A percentile compares a stretch with the other conserved stretches of the same genome.
Evolutionary conservation across 2,888 invertebrate species (phyloP).

Genomic region (Pelosia muscerda): DNA sequence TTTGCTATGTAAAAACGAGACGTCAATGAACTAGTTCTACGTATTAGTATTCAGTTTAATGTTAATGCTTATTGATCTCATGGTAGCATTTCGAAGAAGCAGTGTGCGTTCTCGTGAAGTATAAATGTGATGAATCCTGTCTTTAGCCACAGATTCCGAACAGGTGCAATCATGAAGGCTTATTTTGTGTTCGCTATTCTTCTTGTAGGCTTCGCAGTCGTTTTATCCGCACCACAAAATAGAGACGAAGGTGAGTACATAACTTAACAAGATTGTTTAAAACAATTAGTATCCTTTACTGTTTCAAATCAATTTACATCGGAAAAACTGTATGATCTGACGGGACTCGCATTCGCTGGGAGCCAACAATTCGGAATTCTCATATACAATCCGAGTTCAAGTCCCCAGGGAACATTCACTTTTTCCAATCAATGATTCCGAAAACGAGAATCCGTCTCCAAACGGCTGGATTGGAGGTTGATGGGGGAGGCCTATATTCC

Average conservation of each 20-base stretch:
- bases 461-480: no score
- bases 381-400: no score
- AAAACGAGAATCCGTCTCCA: no score
- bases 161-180: constrained; percentile 62
- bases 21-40: constrained; percentile 48
- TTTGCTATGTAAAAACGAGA: constrained; percentile 12
- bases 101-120: constrained; percentile 52
- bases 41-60: constrained; percentile 24
- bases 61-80: constrained; percentile 28
- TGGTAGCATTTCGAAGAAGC: constrained; percentile 41
- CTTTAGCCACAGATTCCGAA: constrained; percentile 52
- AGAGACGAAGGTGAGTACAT: constrained; percentile 31
- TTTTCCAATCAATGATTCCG: no score
- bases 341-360: no score
- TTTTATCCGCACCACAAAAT: constrained; percentile 35
- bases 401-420: no score
- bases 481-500: no score
- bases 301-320: no score
- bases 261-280: neutral
- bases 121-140: constrained; percentile 61
- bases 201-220: constrained; percentile 47
- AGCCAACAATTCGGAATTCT: no score
- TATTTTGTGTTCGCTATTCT: constrained; percentile 56
- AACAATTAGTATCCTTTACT: no score
- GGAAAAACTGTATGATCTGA: no score